Percentiles rank a stretch among this genome's conserved stretches.
These are phyloP conservation scores for Cantharis flavilabris DNA, from an alignment of 2,888 invertebrate genomes.

Conservation along the genomic window DNA sequence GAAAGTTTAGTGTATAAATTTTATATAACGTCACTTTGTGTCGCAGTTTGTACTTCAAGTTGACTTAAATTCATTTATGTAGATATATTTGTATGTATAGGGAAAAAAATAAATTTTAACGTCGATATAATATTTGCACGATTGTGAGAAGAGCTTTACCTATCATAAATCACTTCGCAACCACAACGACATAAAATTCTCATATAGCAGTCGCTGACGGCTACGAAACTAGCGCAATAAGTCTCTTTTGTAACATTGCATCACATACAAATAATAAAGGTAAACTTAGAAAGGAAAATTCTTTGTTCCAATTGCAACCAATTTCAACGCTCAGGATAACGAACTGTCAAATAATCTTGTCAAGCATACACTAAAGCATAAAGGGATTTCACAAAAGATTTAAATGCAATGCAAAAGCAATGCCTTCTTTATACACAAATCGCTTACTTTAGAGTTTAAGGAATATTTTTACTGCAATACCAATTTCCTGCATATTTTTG, in stretches of 20 bases:
- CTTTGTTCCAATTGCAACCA: not conserved
- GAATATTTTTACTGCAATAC: not conserved
- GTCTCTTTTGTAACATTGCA: constrained; percentile 16
- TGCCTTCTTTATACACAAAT: not conserved
- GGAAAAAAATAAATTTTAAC: not conserved
- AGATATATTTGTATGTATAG: constrained; percentile 3
- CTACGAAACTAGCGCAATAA: constrained; percentile 19
- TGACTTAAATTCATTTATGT: not conserved
- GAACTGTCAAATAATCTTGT: not conserved
- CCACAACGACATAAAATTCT: constrained; percentile 17
- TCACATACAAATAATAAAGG: not conserved
- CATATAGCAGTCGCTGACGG: constrained; percentile 20
- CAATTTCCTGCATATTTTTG: not conserved
- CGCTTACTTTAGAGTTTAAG: not conserved
- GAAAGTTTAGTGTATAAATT: not conserved
- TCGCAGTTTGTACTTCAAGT: not conserved
- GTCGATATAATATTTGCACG: constrained; percentile 8
- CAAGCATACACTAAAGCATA: not conserved
- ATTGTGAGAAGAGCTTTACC: constrained; percentile 3
- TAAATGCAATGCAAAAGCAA: not conserved
- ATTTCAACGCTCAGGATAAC: not conserved
- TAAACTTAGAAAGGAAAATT: not conserved
- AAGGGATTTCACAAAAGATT: not conserved
- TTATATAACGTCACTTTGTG: not conserved
- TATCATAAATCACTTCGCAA: constrained; percentile 16